These are phyloP conservation scores for Odontesthes bonariensis DNA, from an alignment of 2,113 vertebrate genomes.

Conservation along the genomic window DNA sequence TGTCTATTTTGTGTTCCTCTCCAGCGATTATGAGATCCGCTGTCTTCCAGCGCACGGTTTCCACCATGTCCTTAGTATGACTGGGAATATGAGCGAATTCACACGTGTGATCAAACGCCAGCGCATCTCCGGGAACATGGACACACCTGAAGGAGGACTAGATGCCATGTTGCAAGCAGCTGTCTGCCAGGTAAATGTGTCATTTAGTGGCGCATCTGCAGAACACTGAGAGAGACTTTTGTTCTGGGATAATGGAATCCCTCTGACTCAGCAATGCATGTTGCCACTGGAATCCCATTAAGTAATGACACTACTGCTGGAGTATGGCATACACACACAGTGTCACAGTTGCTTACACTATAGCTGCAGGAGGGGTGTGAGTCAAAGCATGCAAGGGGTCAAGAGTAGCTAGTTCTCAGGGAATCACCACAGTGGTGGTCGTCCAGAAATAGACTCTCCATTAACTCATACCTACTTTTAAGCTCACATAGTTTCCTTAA, in stretches of 20 bases:
- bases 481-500: constrained; percentile 53
- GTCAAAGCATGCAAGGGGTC: constrained; percentile 49
- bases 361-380: constrained; percentile 58
- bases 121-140: constrained; percentile 96
- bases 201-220: constrained; percentile 3
- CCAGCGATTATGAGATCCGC: constrained; percentile 90
- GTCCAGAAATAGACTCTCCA: constrained; percentile 73
- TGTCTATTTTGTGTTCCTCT: neutral
- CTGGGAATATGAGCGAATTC: constrained; percentile 94
- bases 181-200: constrained; percentile 90
- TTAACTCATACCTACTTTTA: constrained; percentile 61
- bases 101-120: constrained; percentile 90
- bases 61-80: constrained; percentile 94
- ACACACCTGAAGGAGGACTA: constrained; percentile 96
- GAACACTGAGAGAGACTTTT: constrained; percentile 25
- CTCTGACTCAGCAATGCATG: constrained; percentile 55
- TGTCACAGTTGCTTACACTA: constrained; percentile 40
- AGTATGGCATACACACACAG: constrained; percentile 47
- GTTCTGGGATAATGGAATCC: constrained; percentile 35
- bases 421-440: constrained; percentile 59
- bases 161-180: constrained; percentile 97
- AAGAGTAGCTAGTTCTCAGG: constrained; percentile 53
- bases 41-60: constrained; percentile 96
- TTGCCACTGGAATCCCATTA: constrained; percentile 44
- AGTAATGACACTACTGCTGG: constrained; percentile 51